Evolutionary conservation across 1,140 invertebrate species (phyloP).

Genomic region (Aphelenchoides avenae): DNA sequence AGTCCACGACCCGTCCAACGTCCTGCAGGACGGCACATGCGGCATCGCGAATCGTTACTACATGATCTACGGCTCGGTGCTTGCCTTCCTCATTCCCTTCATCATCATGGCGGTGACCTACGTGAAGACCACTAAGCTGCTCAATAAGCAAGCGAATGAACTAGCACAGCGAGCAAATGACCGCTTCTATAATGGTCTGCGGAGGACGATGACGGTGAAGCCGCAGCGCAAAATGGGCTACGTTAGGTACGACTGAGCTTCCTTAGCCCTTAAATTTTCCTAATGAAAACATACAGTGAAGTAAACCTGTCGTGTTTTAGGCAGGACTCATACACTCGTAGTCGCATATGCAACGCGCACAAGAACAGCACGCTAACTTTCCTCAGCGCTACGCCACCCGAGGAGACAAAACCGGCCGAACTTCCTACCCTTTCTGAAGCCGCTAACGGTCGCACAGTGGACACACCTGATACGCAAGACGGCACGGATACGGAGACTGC

Average conservation of each 20-base stretch:
- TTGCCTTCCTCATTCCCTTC: slow-evolving; percentile 91
- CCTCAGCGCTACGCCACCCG: too few relatives aligned
- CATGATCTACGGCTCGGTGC: slow-evolving; percentile 71
- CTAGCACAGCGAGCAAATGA: slow-evolving; percentile 34
- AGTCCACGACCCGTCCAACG: slow-evolving; percentile 63
- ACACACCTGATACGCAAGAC: too few relatives aligned
- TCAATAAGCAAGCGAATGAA: slow-evolving; percentile 65
- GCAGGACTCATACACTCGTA: too few relatives aligned
- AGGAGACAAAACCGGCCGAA: too few relatives aligned
- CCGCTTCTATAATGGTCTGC: slow-evolving; percentile 42
- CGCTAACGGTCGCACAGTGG: too few relatives aligned
- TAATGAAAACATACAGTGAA: too few relatives aligned
- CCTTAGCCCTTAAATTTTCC: too few relatives aligned
- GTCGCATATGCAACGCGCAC: too few relatives aligned
- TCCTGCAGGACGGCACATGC: slow-evolving; percentile 66
- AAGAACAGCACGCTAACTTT: too few relatives aligned
- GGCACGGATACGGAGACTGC: too few relatives aligned
- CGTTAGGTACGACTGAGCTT: slow-evolving; percentile 13
- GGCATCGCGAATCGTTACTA: slow-evolving; percentile 78
- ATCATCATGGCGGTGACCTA: slow-evolving; percentile 89
- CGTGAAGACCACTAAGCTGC: slow-evolving; percentile 76
- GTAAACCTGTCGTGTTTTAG: too few relatives aligned
- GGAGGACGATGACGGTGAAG: slow-evolving; percentile 47
- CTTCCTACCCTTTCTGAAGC: too few relatives aligned
- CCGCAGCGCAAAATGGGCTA: slow-evolving; percentile 47